Percentiles rank a stretch among this genome's conserved stretches.
phyloP scores from a whole-genome alignment of 2,797 vertebrate species.

The Bufotes viridis region DNA sequence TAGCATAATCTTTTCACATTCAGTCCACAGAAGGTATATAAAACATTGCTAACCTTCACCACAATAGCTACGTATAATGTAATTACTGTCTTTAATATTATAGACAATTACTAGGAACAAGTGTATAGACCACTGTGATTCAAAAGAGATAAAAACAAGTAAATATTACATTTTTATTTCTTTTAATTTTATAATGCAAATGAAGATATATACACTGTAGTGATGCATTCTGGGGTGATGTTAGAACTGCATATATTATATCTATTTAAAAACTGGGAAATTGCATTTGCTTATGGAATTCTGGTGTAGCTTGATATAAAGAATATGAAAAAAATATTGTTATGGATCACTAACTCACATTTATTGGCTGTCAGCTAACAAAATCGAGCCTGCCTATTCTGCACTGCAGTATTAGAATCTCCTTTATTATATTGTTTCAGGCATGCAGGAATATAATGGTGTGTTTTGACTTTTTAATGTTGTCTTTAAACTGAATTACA shows the following conservation, averaged over 20 bases:
- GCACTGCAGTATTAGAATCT: constrained; percentile 19
- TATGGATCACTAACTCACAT: constrained; percentile 50
- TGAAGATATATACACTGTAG: neutral
- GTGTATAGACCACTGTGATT: neutral
- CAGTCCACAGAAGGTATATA: neutral
- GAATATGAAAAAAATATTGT: constrained; percentile 38
- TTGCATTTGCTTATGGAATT: constrained; percentile 26
- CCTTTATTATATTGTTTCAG: constrained; percentile 45
- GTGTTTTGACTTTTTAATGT: constrained; percentile 37
- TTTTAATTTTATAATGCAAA: neutral
- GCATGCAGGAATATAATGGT: constrained; percentile 48
- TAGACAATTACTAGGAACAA: neutral
- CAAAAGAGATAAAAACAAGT: neutral
- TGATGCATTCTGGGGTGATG: neutral
- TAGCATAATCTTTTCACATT: neutral
- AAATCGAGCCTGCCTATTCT: constrained; percentile 31
- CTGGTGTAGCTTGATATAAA: constrained; percentile 33
- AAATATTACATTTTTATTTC: neutral
- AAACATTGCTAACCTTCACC: neutral
- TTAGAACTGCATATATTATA: neutral
- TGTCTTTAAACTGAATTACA: constrained; percentile 50
- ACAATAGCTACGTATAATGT: neutral
- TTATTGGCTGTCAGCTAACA: constrained; percentile 47
- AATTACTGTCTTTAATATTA: constrained; percentile 17
- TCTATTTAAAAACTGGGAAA: constrained; percentile 12